phyloP scores from a whole-genome alignment of 2,888 invertebrate species.

The Amphipyra tragopoginis region DNA sequence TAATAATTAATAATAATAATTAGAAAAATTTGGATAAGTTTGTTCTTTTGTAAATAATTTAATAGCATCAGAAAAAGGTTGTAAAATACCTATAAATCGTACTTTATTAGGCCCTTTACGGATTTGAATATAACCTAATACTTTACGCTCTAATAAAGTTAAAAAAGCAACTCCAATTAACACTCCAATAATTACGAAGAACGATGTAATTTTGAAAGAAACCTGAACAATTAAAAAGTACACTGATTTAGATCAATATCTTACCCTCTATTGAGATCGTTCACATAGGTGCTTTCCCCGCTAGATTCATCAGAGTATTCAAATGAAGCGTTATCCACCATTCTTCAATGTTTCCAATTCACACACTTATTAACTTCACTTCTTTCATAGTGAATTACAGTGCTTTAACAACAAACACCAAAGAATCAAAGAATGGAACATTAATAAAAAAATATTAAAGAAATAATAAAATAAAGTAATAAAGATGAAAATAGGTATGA shows the following conservation, averaged over 20 bases:
- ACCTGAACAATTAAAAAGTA: no score
- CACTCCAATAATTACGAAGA: no score
- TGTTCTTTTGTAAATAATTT: no score
- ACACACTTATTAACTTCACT: constrained; percentile 51
- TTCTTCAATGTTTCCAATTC: constrained; percentile 62
- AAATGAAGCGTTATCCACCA: constrained; percentile 86
- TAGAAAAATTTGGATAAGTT: no score
- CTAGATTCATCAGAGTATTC: constrained; percentile 85
- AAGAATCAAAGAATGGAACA: constrained; percentile 5
- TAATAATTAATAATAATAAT: no score
- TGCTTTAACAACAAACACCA: constrained; percentile 25
- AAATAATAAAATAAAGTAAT: constrained; percentile 4
- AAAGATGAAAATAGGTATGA: constrained; percentile 17
- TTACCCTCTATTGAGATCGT: constrained; percentile 72
- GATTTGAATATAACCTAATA: no score
- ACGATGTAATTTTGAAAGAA: no score
- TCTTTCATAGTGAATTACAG: constrained; percentile 52
- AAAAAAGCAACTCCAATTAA: no score
- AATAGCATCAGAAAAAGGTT: no score
- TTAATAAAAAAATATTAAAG: constrained; percentile 22
- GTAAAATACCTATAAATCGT: no score
- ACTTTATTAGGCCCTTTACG: no score
- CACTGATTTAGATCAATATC: constrained; percentile 43
- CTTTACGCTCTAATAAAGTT: no score
- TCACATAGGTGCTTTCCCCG: constrained; percentile 66